Conservation (phyloP, 2,797 vertebrate genomes). For the Capromys pilorides region DNA sequence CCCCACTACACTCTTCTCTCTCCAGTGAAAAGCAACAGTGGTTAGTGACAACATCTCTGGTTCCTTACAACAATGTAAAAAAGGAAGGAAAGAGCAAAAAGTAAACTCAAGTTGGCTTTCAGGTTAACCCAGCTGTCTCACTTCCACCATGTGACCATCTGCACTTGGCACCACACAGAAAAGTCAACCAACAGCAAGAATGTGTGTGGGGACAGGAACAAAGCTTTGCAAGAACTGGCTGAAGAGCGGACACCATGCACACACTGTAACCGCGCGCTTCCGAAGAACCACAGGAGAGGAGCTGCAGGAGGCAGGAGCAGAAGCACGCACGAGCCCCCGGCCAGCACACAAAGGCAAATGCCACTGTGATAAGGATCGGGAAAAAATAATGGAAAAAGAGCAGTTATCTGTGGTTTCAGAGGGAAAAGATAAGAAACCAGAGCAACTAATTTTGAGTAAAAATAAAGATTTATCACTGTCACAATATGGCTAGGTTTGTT, state of each 20-base stretch:
- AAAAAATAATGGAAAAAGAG: conserved; percentile 54
- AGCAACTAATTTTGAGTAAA: conserved; percentile 66
- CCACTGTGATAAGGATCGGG: background rate
- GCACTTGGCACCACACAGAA: background rate
- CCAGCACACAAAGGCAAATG: background rate
- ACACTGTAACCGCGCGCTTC: background rate
- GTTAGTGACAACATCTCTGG: background rate
- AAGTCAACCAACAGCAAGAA: background rate
- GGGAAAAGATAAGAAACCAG: conserved; percentile 57
- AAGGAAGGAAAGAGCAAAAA: background rate
- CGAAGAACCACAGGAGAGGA: conserved; percentile 11
- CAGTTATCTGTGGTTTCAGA: conserved; percentile 60
- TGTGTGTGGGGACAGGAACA: background rate
- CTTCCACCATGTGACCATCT: conserved; percentile 9
- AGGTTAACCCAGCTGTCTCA: conserved; percentile 17
- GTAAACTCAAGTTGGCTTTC: conserved; percentile 36
- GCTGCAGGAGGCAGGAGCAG: background rate
- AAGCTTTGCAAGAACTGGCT: background rate
- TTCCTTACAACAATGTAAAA: background rate
- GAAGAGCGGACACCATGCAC: background rate
- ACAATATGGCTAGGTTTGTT: conserved; percentile 37
- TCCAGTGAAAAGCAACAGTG: background rate
- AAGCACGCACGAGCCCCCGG: background rate
- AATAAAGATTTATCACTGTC: conserved; percentile 66
- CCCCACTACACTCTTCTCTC: background rate